Evolutionary conservation across 2,797 vertebrate species (phyloP).

Genomic region (Dermochelys coriacea): DNA sequence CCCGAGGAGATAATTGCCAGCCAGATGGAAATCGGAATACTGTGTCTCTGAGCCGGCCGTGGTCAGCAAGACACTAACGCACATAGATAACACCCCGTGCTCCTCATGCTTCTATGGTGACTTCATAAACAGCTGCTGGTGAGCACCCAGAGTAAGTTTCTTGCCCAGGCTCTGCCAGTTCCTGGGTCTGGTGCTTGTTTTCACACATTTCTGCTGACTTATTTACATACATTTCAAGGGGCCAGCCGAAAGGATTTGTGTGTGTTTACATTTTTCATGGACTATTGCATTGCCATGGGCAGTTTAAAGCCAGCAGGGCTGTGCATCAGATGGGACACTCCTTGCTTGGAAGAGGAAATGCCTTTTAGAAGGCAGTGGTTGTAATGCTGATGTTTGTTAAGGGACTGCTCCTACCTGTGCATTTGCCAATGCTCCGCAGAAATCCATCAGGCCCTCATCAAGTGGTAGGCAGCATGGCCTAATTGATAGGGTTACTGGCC

Average conservation of each 20-base stretch:
- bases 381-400: not conserved
- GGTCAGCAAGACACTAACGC: not conserved
- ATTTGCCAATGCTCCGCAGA: not conserved
- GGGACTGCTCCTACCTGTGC: not conserved
- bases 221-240: not conserved
- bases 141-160: accelerated
- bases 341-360: not conserved
- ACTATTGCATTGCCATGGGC: not conserved
- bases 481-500: not conserved
- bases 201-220: not conserved
- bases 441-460: no score
- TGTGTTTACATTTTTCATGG: not conserved
- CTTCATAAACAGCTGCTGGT: not conserved
- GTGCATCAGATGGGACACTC: not conserved
- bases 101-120: not conserved
- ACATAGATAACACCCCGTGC: not conserved
- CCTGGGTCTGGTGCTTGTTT: not conserved
- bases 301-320: not conserved
- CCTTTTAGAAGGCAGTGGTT: not conserved
- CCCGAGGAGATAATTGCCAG: slow-evolving; percentile 83
- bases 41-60: not conserved
- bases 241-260: not conserved
- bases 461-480: not conserved
- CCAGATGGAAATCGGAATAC: slow-evolving; percentile 71
- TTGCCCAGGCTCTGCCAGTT: not conserved